Evolutionary conservation across 2,888 invertebrate species (phyloP).

Genomic region (Resseliella maxima): DNA sequence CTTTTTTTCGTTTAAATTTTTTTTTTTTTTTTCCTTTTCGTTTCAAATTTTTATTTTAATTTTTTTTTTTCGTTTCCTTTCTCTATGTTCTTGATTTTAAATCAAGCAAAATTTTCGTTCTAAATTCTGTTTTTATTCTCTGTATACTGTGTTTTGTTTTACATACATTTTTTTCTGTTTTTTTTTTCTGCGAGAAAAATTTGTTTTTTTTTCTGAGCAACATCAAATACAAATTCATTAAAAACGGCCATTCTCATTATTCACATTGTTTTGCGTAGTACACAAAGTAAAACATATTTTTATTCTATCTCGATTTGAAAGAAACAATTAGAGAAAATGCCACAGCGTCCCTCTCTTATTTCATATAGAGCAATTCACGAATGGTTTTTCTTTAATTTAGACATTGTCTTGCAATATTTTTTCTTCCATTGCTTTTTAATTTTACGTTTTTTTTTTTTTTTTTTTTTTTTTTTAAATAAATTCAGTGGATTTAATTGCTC

Average conservation of each 20-base stretch:
- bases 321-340: background rate
- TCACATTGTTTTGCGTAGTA: background rate
- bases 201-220: no score
- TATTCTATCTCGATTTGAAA: background rate
- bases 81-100: background rate
- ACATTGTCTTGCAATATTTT: slow-evolving; percentile 41
- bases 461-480: background rate
- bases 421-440: no score
- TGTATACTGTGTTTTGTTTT: background rate
- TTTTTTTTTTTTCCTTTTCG: slow-evolving; percentile 4
- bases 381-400: background rate
- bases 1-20: slow-evolving; percentile 16
- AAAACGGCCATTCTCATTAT: slow-evolving; percentile 6
- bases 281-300: background rate
- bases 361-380: slow-evolving; percentile 25
- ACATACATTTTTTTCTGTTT: background rate
- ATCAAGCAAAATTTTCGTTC: background rate
- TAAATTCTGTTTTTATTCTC: background rate
- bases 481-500: slow-evolving; percentile 9
- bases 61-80: background rate
- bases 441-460: background rate
- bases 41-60: slow-evolving; percentile 27
- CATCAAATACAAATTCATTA: background rate
- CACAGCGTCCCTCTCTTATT: background rate
- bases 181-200: background rate